Base-by-base conservation (phyloP, 1,140 invertebrate genomes). In the Thaumatotibia leucotreta region DNA sequence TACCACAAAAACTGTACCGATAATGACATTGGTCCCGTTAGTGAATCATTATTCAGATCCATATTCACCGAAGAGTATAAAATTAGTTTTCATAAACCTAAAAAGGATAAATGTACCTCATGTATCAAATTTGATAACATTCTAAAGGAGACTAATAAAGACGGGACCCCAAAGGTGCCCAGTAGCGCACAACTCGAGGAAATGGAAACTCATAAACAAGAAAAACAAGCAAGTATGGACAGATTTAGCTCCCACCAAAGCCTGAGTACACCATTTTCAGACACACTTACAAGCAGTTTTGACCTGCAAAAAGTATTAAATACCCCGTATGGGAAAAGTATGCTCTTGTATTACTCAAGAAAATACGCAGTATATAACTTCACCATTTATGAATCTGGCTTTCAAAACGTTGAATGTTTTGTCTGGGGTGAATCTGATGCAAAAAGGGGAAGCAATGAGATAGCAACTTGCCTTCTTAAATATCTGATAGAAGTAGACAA, bases 11-110 rank as follows among this genome's bases (percentile, higher is more conserved):
- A 54, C 9, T 54, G 20, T 33, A 64, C 23, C 5, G 39, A 29
- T 52, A 63, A 70, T 61, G 69, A 67, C n/a, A 27, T 63, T 0
- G 64, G 70, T 50, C 39, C 72, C 4, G 68, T 76, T 0, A 65
- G 67, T 31, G 69, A 77, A 61, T 69, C 39, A 63, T 61, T 80
- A 22, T 81, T 81, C 65, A 64, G 68, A 20, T 0, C 69, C 31
- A 74, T 75, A 62, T 80, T 80, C 20, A 66, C 54, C 4, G 64
- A 58, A 22, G 22, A 77, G 22, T 82, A 76, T 66, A 78, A 82
- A 35, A 70, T 80, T 52, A 70, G 72, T 0, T 78, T 80, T 61
- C 77, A 80, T 50, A 31, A 76, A 0, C 75, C 77, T 2, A 80
- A 75, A 63, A 80, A 79, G 22, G 76, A 82, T 14, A 80, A 82